Conservation (phyloP, 2,113 vertebrate species). For the Hassar affinis region DNA sequence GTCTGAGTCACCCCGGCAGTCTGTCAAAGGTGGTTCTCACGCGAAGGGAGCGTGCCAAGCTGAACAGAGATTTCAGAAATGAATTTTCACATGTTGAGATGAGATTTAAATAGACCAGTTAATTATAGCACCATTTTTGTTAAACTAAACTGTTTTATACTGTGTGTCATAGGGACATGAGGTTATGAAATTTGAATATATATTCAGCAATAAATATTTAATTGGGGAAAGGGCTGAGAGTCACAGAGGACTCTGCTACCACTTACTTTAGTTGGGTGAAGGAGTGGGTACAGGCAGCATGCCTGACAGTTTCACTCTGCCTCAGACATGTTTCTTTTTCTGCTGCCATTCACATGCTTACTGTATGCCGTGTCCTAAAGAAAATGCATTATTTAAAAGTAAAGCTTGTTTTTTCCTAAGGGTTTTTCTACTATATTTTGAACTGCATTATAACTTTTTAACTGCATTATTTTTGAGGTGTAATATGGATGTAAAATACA, state of each 20-base stretch:
- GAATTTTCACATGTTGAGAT: conserved; percentile 10
- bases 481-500: background rate
- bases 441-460: background rate
- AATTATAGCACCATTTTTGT: background rate
- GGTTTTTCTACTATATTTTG: background rate
- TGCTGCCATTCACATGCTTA: background rate
- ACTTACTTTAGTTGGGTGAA: background rate
- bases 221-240: background rate
- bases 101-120: background rate
- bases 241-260: background rate
- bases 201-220: background rate
- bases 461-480: background rate
- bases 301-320: conserved; percentile 24
- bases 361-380: background rate
- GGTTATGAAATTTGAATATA: background rate
- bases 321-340: background rate
- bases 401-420: background rate
- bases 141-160: background rate
- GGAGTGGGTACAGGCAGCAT: conserved; percentile 23
- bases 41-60: conserved; percentile 35
- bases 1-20: background rate
- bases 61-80: conserved; percentile 35
- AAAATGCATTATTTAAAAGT: conserved; percentile 14
- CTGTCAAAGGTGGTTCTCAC: conserved; percentile 21
- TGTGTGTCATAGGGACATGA: background rate